These are phyloP conservation scores for Pygmarrhopalites habei DNA, from an alignment of 1,140 invertebrate genomes.

Conservation along the genomic window DNA sequence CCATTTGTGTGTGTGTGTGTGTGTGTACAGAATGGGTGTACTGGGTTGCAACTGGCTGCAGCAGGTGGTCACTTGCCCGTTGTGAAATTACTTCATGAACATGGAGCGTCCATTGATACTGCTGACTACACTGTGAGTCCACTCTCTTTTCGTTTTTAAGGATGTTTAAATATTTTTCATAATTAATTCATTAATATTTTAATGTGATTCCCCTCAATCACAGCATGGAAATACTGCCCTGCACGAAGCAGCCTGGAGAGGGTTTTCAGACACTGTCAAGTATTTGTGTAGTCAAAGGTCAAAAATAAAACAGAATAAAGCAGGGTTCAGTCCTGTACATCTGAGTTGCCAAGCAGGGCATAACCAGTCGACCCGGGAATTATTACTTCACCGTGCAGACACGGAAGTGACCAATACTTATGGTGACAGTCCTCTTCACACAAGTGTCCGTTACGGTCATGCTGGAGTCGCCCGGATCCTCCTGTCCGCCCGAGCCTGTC, in stretches of 20 bases:
- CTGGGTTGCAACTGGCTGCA: slow-evolving; percentile 30
- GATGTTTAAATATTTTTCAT: not conserved
- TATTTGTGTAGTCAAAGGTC: slow-evolving; percentile 55
- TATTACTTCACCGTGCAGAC: slow-evolving; percentile 76
- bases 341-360: slow-evolving; percentile 74
- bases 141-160: too few species aligned
- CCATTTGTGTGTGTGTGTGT: too few species aligned
- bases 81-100: slow-evolving; percentile 32
- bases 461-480: slow-evolving; percentile 90
- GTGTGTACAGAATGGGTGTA: slow-evolving; percentile 28
- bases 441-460: slow-evolving; percentile 52
- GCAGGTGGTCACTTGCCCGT: slow-evolving; percentile 36
- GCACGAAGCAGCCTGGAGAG: slow-evolving; percentile 91
- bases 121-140: slow-evolving; percentile 36
- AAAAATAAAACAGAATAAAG: slow-evolving; percentile 64
- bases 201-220: not conserved
- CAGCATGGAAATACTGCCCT: slow-evolving; percentile 87
- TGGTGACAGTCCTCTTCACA: slow-evolving; percentile 35
- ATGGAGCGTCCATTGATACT: slow-evolving; percentile 35
- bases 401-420: slow-evolving; percentile 46
- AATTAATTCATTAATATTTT: not conserved
- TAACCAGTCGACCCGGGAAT: slow-evolving; percentile 84
- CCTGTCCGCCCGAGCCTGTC: slow-evolving; percentile 76
- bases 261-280: slow-evolving; percentile 76
- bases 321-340: slow-evolving; percentile 87